These are phyloP conservation scores for Apolygus lucorum DNA, from an alignment of 1,140 invertebrate species.

Conservation along the genomic window DNA sequence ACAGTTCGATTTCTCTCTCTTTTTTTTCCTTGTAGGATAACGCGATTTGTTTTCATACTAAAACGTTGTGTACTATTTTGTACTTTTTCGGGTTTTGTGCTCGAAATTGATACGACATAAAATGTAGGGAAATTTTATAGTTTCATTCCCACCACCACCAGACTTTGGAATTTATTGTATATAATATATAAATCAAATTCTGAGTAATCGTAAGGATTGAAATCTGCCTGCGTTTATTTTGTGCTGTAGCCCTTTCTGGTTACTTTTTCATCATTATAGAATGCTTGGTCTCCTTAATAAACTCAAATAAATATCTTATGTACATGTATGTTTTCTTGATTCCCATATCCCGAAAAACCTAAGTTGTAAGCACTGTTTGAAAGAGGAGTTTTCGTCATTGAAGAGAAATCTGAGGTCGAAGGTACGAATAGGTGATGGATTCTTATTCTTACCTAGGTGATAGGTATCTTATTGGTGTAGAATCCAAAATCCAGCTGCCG, in stretches of 20 bases:
- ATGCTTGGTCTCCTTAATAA: not conserved
- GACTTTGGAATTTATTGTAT: not conserved
- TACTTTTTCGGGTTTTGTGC: not conserved
- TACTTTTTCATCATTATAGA: not conserved
- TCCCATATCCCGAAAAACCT: not conserved
- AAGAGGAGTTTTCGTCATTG: not conserved
- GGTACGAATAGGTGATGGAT: no score
- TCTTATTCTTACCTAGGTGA: no score
- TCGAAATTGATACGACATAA: not conserved
- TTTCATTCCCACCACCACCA: not conserved
- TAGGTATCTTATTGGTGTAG: no score
- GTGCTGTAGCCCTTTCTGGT: not conserved
- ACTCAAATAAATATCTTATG: not conserved
- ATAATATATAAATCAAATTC: not conserved
- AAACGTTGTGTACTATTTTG: no score
- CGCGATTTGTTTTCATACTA: no score
- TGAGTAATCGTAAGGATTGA: not conserved
- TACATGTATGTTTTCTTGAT: not conserved
- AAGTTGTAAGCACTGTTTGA: not conserved
- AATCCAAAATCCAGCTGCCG: no score
- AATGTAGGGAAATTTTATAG: no score
- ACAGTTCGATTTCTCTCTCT: no score
- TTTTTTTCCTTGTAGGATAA: no score
- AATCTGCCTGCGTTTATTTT: not conserved
- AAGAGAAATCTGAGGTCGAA: no score